These are phyloP conservation scores for Apostichopus japonicus DNA, from an alignment of 35 echinoderm and acorn worm genomes.

Conservation along the genomic window DNA sequence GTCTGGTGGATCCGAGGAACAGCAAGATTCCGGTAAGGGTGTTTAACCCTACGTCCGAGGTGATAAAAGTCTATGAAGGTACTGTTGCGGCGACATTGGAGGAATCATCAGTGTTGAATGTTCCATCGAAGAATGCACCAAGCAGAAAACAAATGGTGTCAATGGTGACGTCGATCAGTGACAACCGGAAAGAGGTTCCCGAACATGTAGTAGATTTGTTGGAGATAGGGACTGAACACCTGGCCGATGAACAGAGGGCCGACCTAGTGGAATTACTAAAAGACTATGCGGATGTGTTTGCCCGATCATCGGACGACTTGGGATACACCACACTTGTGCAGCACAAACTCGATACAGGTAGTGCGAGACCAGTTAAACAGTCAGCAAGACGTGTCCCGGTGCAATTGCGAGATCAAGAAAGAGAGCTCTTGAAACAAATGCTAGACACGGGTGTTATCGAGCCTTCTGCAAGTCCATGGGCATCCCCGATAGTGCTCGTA, in stretches of 20 bases:
- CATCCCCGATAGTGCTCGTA: conserved; percentile 24
- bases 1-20: not conserved
- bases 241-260: too few relatives aligned
- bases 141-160: not conserved
- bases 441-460: conserved; percentile 19
- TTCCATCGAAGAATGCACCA: not conserved
- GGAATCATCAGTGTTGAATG: not conserved
- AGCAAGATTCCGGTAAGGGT: not conserved
- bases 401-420: conserved; percentile 14
- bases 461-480: conserved; percentile 28
- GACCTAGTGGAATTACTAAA: too few relatives aligned
- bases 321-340: too few relatives aligned
- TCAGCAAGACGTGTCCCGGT: too few relatives aligned
- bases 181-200: not conserved
- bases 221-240: too few relatives aligned
- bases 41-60: not conserved
- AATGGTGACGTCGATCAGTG: not conserved
- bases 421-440: conserved; percentile 27
- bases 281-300: too few relatives aligned
- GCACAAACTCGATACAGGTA: too few relatives aligned
- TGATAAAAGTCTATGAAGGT: not conserved
- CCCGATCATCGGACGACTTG: too few relatives aligned
- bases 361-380: too few relatives aligned
- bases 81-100: not conserved
- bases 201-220: not conserved